Conservation (phyloP, 2,888 invertebrate genomes). For the Andrena hattorfiana region DNA sequence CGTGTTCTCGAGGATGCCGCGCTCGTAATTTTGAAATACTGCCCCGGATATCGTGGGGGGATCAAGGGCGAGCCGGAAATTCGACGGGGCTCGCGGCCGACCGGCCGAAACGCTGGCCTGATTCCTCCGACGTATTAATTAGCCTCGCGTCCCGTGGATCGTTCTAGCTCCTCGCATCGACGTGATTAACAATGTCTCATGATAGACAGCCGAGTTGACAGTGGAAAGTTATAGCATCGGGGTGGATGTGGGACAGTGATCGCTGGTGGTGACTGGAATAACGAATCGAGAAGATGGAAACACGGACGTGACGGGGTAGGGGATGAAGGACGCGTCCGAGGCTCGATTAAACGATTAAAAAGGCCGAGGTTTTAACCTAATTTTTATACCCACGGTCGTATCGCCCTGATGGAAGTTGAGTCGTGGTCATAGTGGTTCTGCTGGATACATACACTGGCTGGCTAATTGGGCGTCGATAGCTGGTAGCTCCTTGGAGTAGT, state of each 20-base stretch:
- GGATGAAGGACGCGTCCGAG: background rate
- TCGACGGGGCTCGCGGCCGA: conserved; percentile 25
- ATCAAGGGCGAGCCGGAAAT: conserved; percentile 42
- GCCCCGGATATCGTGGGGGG: conserved; percentile 22
- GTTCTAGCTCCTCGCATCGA: no score
- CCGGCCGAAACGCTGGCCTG: conserved; percentile 11
- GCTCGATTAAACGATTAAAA: conserved; percentile 24
- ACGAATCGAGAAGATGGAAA: no score
- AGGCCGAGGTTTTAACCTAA: conserved; percentile 25
- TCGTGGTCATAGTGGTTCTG: background rate
- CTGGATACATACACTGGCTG: background rate
- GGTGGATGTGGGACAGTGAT: no score
- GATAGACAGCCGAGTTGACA: no score
- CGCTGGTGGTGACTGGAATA: background rate
- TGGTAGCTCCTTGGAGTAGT: background rate
- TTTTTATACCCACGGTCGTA: conserved; percentile 5
- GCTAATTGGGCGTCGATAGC: conserved; percentile 15
- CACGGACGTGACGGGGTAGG: no score
- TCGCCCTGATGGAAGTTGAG: background rate
- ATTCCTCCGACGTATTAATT: conserved; percentile 24
- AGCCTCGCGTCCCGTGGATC: background rate
- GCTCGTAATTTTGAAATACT: conserved; percentile 45
- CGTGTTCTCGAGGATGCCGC: conserved; percentile 29
- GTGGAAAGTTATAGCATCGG: no score
- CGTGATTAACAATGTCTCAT: no score